Base-by-base conservation (phyloP, 2,888 invertebrate genomes). In the Crossocerus cetratus region DNA sequence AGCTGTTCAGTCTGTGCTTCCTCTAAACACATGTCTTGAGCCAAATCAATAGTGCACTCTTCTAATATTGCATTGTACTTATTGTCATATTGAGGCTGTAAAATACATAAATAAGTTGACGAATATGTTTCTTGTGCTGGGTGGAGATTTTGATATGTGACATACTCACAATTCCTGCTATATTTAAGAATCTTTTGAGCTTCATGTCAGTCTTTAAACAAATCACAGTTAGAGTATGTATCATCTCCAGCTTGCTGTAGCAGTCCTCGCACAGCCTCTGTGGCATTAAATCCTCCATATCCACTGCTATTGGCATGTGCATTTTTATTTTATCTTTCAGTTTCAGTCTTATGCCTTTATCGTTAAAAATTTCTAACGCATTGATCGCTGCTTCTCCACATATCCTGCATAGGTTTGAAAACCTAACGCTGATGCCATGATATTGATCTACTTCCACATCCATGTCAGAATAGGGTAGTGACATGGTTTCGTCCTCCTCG, bases 281-380 rank as follows among this genome's bases (percentile, higher is more conserved):
- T 3, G 87, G 85, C 76, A 86, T 72, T 4, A 67, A 43, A 53
- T 87, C 87, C 2, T 78, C 69, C 13, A 57, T 22, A 16, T 80
- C 68, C 14, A 86, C 44, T 8, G 57, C 54, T 18, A 89, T 85
- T 18, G 89, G 88, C 60, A 87, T 79, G 70, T 87, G 83, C 58
- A 86, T 70, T 45, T 66, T 74, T 53, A 89, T 86, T 74, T 86
- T 89, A n/a, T 86, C 83, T 62, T 72, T 79, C 14, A 88, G 54
- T 20, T 73, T 83, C n/a, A 84, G 58, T 44, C 84, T 78, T 22
- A 69, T 67, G 0, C 85, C 86, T 23, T 82, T 80, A 11, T 65
- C 65, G 3, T 74, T 65, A 75, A 87, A 87, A 57, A 89, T 85
- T 18, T 87, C 83, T 54, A 83, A 73, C 18, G 80, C 80, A 71